Base-by-base conservation (phyloP, 1,140 invertebrate genomes). In the Solen grandis region DNA sequence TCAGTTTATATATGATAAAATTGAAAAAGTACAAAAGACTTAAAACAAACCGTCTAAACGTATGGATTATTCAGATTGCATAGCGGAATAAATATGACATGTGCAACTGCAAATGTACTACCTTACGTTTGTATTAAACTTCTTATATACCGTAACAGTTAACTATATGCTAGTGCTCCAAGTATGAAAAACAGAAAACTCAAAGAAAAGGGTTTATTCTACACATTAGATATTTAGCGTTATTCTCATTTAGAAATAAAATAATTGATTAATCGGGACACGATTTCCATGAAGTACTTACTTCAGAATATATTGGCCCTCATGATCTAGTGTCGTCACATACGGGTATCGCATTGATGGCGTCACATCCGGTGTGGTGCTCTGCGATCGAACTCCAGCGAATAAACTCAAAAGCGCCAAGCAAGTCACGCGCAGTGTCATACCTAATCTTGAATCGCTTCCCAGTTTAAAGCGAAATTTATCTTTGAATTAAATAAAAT, bases 241-340 rank as follows among this genome's bases (percentile, higher is more conserved):
- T 8, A 31, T 14, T 16, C 16, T 13, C 35, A 10, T n/a, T 36
- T 13, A 14, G 4, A 5, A 35, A 10, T 31, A 19, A 10, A 59
- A 10, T 16, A 19, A 27, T 31, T n/a, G 14, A 10, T 29, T 5
- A 5, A 16, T 10, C 60, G 27, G 13, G 46, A 46, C 13, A n/a
- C 5, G 19, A 68, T 38, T 27, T 33, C 25, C 22, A 68, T 22
- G n/a, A 38, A 41, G 8, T n/a, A 22, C 60, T 63, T 66, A 78
- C 63, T 57, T 69, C 5, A 78, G 52, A 19, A 78, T 52, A 60
- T 46, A 78, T 25, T 68, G 22, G 13, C 76, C 76, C 8, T 36
- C 66, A 1, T 59, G 19, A 31, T 78, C 76, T 22, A 78, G n/a
- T 13, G 57, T 57, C 2, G 22, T 60, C 13, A 35, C 41, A 52